Evolutionary conservation across 2,888 invertebrate genomes (phyloP), one percentile per base, ranked within the genome.

Genomic region (Aporophyla lueneburgensis): DNA sequence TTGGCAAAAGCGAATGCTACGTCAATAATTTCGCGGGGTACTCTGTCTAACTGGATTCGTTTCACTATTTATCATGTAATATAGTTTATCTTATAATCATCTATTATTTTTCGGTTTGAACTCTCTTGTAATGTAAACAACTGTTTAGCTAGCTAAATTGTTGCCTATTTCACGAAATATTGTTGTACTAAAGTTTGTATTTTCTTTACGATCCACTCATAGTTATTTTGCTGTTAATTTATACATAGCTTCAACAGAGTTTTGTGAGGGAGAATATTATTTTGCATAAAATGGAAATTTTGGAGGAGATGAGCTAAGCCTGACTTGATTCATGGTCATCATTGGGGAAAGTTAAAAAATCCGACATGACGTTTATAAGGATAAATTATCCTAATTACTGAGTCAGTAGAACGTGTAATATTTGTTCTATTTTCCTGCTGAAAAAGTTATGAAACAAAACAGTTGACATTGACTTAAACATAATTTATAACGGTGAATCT

Each of bases 271-370:
- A 40, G 24, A 46, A n/a, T 5, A 19, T 33, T 71, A 59, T 76
- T 43, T 74, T 40, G 14, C 33, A 33, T 33, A 33, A 33, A 33
- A 33, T 33, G 1, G 14, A 49, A 61, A 62, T 24, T 12, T 46
- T 16, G 33, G 10, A 68, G 14, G 19, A 46, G 14, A 46, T 68
- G 5, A 53, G 19, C 19, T 67, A 33, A 16, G 14, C 54, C 16
- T 56, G 16, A 3, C 27, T 56, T 80, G 74, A 72, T 80, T 65
- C 40, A 65, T 59, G 46, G 2, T 40, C 24, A n/a, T 65, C 46
- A 71, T 79, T 51, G 19, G 51, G 51, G 27, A 83, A 84, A 84
- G 58, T 78, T 71, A 58, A 19, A 54, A 73, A 74, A 74, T 80
- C 27, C 61, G 27, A 43, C 46, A 27, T 58, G 59, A 58, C 69